These are phyloP conservation scores for Rhinoraja longicauda DNA, from an alignment of 2,797 vertebrate genomes.

Conservation along the genomic window DNA sequence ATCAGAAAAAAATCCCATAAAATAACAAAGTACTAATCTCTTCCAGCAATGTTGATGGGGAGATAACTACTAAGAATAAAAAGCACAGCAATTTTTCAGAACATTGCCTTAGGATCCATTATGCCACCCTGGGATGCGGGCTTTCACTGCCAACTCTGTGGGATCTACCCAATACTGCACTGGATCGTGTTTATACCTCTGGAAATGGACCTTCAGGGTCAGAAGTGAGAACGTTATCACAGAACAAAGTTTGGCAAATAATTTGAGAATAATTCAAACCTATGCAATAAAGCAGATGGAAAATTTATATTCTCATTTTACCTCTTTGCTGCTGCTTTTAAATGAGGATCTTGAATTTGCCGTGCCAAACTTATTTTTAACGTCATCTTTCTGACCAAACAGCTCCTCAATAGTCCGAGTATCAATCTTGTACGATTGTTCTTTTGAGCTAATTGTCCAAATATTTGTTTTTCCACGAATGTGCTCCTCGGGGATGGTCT, in stretches of 20 bases:
- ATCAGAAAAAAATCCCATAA: background rate
- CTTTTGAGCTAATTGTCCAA: conserved; percentile 82
- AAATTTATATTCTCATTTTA: conserved; percentile 52
- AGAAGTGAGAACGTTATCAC: background rate
- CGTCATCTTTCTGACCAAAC: conserved; percentile 92
- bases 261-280: background rate
- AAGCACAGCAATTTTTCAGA: background rate
- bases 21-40: background rate
- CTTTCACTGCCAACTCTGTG: background rate
- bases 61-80: background rate
- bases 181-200: background rate
- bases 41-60: background rate
- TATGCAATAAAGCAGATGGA: background rate
- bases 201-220: background rate
- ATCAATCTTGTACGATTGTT: conserved; percentile 86
- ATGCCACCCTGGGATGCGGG: background rate
- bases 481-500: conserved; percentile 93
- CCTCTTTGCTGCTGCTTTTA: conserved; percentile 83
- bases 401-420: conserved; percentile 88
- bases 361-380: conserved; percentile 39
- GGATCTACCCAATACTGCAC: background rate
- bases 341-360: conserved; percentile 62
- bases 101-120: background rate
- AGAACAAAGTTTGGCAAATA: background rate
- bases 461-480: conserved; percentile 90